Evolutionary conservation across 1,140 invertebrate species (phyloP).

Genomic region (Trichoplusia ni): DNA sequence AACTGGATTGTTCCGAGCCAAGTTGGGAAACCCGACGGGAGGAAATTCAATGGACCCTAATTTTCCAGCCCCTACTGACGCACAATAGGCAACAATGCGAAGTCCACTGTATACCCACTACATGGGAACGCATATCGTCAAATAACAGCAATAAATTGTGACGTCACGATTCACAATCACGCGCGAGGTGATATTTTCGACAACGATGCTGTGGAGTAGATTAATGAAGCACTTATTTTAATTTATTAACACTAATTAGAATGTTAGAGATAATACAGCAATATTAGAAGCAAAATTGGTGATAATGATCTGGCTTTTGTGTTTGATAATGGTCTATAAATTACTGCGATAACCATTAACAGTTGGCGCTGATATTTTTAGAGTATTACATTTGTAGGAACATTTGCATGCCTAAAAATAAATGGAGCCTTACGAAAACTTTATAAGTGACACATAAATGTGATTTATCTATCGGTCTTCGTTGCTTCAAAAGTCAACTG

Average conservation of each 20-base stretch:
- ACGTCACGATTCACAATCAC: not conserved
- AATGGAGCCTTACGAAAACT: too few species aligned
- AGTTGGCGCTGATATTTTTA: too few species aligned
- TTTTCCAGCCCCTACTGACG: slow-evolving; percentile 40
- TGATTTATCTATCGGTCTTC: too few species aligned
- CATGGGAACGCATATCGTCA: not conserved
- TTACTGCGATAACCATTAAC: too few species aligned
- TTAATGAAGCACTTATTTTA: too few species aligned
- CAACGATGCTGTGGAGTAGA: too few species aligned
- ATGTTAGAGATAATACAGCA: not conserved
- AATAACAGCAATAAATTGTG: not conserved
- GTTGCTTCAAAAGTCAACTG: too few species aligned
- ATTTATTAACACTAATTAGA: too few species aligned
- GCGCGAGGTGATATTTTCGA: not conserved
- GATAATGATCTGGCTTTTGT: not conserved
- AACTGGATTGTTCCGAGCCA: slow-evolving; percentile 43
- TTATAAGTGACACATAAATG: too few species aligned
- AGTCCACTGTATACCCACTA: not conserved
- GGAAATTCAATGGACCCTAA: slow-evolving; percentile 48
- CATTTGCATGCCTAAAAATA: too few species aligned
- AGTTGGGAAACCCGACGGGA: slow-evolving; percentile 30
- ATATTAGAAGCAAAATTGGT: not conserved
- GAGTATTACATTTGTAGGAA: too few species aligned
- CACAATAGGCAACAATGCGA: slow-evolving; percentile 39
- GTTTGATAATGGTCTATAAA: not conserved